Evolutionary conservation across 2,113 vertebrate species (phyloP), one percentile per base, ranked within the genome.

Genomic region (Raphicerus campestris): DNA sequence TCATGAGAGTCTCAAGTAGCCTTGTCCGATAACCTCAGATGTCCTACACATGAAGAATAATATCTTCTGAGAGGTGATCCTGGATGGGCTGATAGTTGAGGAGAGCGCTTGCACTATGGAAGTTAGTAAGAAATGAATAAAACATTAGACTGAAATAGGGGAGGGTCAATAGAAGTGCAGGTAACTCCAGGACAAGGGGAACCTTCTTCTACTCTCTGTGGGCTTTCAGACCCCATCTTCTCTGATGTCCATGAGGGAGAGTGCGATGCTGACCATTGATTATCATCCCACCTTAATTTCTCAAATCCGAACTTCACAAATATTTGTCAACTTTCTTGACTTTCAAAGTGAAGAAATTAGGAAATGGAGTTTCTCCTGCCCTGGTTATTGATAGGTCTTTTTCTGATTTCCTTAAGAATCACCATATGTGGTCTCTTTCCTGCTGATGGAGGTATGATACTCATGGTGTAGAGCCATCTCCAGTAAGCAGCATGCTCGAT

Each of bases 361-460:
- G 35, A 85, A 81, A 35, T 32, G 39, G 39, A 56, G 70, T 17
- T 39, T 14, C 24, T 61, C 58, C 13, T 45, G 47, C 39, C 45
- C 16, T 20, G 17, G n/a, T 53, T 61, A 39, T 35, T 58, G 73
- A 32, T 55, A 45, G 60, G 32, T 51, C 77, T 87, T 89, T 81
- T 45, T 77, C 77, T 97, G 55, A 35, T 49, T 93, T 91, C 55
- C 56, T 55, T 17, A 73, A 73, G 35, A 35, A 30, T 20, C 24
- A 58, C 5, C 47, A 6, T 83, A 45, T 53, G 61, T 82, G 51
- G 39, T 61, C 19, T 60, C 80, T 73, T 47, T 93, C 63, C 63
- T 89, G 70, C 60, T 84, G 87, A 73, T 10, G 15, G 63, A 53
- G 39, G 6, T 7, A 3, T 42, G 63, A 22, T 30, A 24, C 16